These are phyloP conservation scores for Microplitis deprimator DNA, from an alignment of 2,888 invertebrate species.

Conservation along the genomic window DNA sequence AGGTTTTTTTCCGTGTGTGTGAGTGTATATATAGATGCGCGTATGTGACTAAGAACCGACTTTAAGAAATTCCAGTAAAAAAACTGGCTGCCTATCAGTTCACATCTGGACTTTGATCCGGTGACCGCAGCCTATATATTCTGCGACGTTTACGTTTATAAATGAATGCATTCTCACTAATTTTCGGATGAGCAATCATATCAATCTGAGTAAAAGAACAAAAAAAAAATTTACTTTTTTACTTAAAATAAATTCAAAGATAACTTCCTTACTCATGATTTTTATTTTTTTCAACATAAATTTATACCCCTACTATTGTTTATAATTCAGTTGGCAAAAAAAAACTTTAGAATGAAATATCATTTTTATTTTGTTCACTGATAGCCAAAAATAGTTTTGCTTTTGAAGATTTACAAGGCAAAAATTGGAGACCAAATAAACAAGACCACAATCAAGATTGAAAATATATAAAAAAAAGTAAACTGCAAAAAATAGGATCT, in stretches of 20 bases:
- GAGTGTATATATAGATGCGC: neutral
- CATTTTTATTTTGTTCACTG: too few species aligned
- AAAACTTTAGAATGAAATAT: too few species aligned
- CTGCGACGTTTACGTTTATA: neutral
- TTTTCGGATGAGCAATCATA: neutral
- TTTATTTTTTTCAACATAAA: neutral
- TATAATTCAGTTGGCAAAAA: too few species aligned
- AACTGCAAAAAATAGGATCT: too few species aligned
- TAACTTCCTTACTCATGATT: neutral
- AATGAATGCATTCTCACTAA: neutral
- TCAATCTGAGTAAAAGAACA: neutral
- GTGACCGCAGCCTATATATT: conserved; percentile 14
- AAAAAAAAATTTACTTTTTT: neutral
- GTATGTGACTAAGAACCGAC: neutral
- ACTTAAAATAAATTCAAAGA: neutral
- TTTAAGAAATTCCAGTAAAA: conserved; percentile 20
- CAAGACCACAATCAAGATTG: too few species aligned
- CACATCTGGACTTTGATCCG: conserved; percentile 29
- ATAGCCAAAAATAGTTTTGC: too few species aligned
- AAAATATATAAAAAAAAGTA: too few species aligned
- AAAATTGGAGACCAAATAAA: too few species aligned
- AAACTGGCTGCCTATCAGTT: conserved; percentile 29
- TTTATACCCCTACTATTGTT: too few species aligned
- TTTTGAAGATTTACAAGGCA: too few species aligned
- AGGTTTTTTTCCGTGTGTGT: neutral